These are phyloP conservation scores for Cactoblastis cactorum DNA, from an alignment of 2,888 invertebrate species.

Conservation along the genomic window DNA sequence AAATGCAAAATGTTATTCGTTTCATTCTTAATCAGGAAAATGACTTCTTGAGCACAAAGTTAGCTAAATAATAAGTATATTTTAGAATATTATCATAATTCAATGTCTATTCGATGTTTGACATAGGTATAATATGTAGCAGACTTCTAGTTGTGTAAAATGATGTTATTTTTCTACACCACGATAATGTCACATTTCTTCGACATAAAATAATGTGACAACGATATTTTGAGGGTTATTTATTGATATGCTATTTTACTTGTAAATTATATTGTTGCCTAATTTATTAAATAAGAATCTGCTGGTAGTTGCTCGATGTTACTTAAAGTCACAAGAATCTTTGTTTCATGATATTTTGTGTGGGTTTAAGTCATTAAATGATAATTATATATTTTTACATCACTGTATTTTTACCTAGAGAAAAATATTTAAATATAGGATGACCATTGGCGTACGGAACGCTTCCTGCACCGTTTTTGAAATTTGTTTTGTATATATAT, in stretches of 20 bases:
- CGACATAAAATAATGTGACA: not conserved
- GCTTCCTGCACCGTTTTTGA: not conserved
- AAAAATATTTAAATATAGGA: constrained; percentile 7
- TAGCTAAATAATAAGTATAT: too few species aligned
- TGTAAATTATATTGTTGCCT: constrained; percentile 5
- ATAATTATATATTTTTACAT: constrained; percentile 13
- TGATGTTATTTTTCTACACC: constrained; percentile 1
- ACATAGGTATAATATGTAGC: too few species aligned
- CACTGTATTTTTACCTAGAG: constrained; percentile 3
- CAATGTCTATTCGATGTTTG: not conserved
- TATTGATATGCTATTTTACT: not conserved
- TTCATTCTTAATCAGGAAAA: too few species aligned
- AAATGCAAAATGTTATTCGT: too few species aligned
- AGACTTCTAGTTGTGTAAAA: not conserved
- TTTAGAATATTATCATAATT: too few species aligned
- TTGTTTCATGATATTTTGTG: constrained; percentile 4
- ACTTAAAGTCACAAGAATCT: constrained; percentile 6
- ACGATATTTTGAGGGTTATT: not conserved
- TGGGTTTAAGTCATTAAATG: constrained; percentile 4
- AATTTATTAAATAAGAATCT: not conserved
- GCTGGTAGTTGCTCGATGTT: constrained; percentile 4
- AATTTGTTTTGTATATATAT: not conserved
- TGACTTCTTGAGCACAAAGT: too few species aligned
- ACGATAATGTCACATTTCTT: not conserved
- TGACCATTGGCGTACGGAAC: not conserved